Evolutionary conservation across 2,797 vertebrate species (phyloP).

Genomic region (Graptemys geographica): DNA sequence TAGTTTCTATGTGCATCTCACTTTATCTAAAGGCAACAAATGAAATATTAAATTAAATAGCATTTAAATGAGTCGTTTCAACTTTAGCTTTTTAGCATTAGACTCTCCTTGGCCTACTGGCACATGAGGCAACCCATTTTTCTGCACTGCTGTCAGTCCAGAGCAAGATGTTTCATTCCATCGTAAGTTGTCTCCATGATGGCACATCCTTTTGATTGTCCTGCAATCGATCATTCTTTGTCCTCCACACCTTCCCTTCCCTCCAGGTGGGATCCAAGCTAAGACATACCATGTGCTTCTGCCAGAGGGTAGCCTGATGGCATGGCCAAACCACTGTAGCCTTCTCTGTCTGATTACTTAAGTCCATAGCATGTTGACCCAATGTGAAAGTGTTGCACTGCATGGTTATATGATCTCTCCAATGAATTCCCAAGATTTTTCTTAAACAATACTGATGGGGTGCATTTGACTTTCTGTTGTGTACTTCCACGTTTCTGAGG

Average conservation of each 20-base stretch:
- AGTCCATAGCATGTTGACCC: background rate
- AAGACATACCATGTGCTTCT: background rate
- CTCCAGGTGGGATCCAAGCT: background rate
- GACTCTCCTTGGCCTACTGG: background rate
- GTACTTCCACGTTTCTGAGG: background rate
- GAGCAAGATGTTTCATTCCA: background rate
- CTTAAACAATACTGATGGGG: background rate
- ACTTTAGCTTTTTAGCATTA: background rate
- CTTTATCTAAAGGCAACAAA: conserved; percentile 68
- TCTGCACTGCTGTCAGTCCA: background rate
- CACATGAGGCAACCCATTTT: background rate
- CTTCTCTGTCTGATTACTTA: background rate
- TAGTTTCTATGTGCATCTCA: conserved; percentile 60
- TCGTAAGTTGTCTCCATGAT: background rate
- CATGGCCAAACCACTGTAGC: background rate
- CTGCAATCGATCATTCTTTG: background rate
- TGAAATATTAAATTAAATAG: conserved; percentile 65
- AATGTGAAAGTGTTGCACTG: no score
- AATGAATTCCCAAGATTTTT: background rate
- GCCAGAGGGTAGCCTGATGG: background rate
- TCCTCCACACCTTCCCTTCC: background rate
- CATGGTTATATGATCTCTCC: background rate
- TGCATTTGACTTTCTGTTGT: background rate
- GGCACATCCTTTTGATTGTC: background rate
- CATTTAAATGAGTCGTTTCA: conserved; percentile 63